phyloP scores from a whole-genome alignment of 2,888 invertebrate genomes.

The Lucinisca nassula region DNA sequence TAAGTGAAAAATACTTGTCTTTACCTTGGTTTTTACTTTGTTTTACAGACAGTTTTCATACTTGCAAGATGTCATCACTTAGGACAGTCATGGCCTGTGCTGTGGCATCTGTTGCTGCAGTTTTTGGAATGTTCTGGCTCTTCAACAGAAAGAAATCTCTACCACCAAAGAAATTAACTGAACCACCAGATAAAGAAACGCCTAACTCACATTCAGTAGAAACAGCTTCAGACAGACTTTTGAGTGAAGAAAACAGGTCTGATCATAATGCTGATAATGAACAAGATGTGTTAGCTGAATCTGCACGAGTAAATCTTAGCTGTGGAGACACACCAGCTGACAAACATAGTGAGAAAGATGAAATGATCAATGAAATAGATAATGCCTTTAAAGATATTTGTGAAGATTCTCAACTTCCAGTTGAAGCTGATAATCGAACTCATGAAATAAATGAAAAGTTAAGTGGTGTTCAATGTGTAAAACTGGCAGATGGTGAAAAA shows the following conservation, averaged over 20 bases:
- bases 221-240: not conserved
- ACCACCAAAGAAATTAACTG: slow-evolving; percentile 24
- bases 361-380: not conserved
- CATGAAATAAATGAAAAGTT: too few species aligned
- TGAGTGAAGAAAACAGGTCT: not conserved
- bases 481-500: too few species aligned
- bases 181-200: slow-evolving; percentile 11
- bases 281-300: not conserved
- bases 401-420: not conserved
- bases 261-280: not conserved
- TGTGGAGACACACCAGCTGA: not conserved
- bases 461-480: too few species aligned
- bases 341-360: not conserved
- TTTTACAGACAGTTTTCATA: too few species aligned
- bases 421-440: too few species aligned
- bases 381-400: not conserved
- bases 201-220: not conserved
- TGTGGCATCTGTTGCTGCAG: slow-evolving; percentile 72
- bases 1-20: too few species aligned
- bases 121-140: slow-evolving; percentile 82
- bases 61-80: slow-evolving; percentile 68
- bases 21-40: too few species aligned
- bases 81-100: slow-evolving; percentile 72
- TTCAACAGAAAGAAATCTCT: slow-evolving; percentile 72
- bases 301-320: not conserved